Percentiles rank a stretch among this genome's conserved stretches.
phyloP scores from a whole-genome alignment of 2,888 invertebrate species.

The Scaptomyza flava region DNA sequence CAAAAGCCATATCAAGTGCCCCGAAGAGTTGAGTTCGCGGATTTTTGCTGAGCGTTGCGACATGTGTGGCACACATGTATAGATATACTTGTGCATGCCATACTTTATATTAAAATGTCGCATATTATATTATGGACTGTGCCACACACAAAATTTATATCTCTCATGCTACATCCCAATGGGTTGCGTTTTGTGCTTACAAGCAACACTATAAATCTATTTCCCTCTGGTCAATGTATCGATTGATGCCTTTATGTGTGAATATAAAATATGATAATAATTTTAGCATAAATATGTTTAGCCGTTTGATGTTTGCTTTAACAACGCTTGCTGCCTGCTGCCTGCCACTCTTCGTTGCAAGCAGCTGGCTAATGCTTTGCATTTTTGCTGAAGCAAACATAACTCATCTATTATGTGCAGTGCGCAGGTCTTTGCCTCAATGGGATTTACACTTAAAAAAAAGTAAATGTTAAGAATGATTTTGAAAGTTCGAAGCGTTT shows the following conservation, averaged over 20 bases:
- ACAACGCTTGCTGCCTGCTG: conserved; percentile 8
- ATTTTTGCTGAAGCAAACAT: conserved; percentile 76
- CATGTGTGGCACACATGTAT: not conserved
- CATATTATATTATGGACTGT: not conserved
- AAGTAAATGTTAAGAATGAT: not conserved
- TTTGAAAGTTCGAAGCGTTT: too few relatives aligned
- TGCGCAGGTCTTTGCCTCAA: conserved; percentile 14
- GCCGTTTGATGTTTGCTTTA: conserved; percentile 50
- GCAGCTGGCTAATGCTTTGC: conserved; percentile 52
- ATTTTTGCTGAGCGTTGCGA: conserved; percentile 22
- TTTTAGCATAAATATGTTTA: conserved; percentile 34
- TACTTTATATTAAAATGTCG: not conserved
- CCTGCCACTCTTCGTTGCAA: conserved; percentile 8
- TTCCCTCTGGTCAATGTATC: conserved; percentile 17
- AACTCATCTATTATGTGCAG: conserved; percentile 66
- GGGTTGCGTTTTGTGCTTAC: not conserved
- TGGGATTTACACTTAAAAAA: not conserved
- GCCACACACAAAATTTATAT: not conserved
- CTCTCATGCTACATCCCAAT: not conserved
- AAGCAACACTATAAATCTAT: not conserved
- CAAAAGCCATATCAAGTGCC: conserved; percentile 42
- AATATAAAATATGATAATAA: conserved; percentile 48
- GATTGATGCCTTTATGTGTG: conserved; percentile 19
- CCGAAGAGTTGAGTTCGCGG: conserved; percentile 19
- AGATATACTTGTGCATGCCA: not conserved